Conservation (phyloP, 1,140 invertebrate genomes). For the Magallana angulata region DNA sequence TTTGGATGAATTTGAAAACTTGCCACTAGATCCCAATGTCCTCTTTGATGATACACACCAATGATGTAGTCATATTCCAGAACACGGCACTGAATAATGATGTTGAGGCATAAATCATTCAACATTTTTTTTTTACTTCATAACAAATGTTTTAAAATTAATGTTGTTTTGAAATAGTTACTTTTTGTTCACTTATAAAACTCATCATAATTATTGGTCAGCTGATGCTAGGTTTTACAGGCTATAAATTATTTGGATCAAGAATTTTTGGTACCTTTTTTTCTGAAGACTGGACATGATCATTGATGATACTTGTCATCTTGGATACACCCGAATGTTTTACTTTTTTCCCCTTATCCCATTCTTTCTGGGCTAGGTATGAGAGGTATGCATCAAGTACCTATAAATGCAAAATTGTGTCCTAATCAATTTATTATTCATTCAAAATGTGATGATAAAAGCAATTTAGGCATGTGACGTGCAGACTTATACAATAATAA, state of each 20-base stretch:
- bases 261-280: background rate
- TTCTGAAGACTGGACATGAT: constrained; percentile 11
- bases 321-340: background rate
- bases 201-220: background rate
- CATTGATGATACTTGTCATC: constrained; percentile 25
- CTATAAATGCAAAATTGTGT: constrained; percentile 17
- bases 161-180: background rate
- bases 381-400: constrained; percentile 23
- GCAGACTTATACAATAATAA: background rate
- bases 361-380: constrained; percentile 21
- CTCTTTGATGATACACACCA: constrained; percentile 17
- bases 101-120: constrained; percentile 8
- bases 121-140: background rate
- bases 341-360: constrained; percentile 5
- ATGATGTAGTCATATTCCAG: constrained; percentile 26
- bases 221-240: background rate
- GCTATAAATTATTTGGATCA: background rate
- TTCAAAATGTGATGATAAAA: background rate
- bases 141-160: background rate
- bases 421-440: background rate
- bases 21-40: constrained; percentile 17
- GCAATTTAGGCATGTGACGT: background rate
- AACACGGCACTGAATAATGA: background rate
- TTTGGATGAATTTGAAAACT: constrained; percentile 1
- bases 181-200: background rate